A percentile compares a stretch with the other conserved stretches of the same genome.
These are phyloP conservation scores for Brachionus sp. DNA, from an alignment of 1,140 invertebrate species.

Conservation along the genomic window DNA sequence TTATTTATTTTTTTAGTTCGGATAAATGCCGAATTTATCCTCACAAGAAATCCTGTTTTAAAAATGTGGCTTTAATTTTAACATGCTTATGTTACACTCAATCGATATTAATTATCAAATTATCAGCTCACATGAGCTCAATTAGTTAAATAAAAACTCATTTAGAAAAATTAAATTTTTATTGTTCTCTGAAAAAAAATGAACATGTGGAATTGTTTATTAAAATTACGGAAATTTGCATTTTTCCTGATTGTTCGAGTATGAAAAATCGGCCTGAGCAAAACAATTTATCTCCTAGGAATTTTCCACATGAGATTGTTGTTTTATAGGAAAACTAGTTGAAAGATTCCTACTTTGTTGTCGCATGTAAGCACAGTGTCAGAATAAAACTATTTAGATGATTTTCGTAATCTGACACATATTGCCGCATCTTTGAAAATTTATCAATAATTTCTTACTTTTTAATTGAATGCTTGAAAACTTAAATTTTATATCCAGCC, in stretches of 20 bases:
- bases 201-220: not conserved
- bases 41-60: not conserved
- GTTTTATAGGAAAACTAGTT: not conserved
- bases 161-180: not conserved
- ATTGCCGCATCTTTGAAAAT: not conserved
- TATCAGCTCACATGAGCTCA: not conserved
- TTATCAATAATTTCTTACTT: not conserved
- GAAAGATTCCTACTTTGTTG: not conserved
- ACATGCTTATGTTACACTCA: not conserved
- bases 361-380: not conserved
- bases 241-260: not conserved
- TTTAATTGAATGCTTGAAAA: not conserved
- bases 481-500: too few species aligned
- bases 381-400: not conserved
- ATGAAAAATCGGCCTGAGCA: not conserved
- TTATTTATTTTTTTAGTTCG: not conserved
- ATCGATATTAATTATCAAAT: not conserved
- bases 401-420: not conserved
- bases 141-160: conserved; percentile 5
- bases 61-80: not conserved
- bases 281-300: not conserved
- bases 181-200: not conserved
- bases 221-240: not conserved
- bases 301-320: too few species aligned
- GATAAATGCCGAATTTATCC: not conserved